Base-by-base conservation (phyloP, 2,113 vertebrate species). In the Pterocles burchelli region DNA sequence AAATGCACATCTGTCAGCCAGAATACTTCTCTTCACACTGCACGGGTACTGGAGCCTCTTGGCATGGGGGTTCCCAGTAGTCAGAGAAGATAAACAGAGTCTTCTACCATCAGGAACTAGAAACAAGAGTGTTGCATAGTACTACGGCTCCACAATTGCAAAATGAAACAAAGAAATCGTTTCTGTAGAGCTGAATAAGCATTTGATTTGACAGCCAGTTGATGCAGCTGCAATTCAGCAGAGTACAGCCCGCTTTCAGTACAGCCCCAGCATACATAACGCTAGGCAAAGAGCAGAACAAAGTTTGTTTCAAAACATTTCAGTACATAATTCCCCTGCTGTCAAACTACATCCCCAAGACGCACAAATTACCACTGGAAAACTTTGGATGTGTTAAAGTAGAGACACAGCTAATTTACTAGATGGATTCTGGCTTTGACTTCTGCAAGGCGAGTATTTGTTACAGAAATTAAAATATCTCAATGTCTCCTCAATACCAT, bases 191-290 rank as follows among this genome's bases (percentile, higher is more conserved):
- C 0, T 88, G 41, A 55, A 78, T 38, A 94, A 88, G 43, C 22
- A 66, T 85, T 62, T 79, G 25, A 77, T 43, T 26, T 55, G 46
- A 77, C 2, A 67, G 38, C 3, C n/a, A 68, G 49, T 55, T 76
- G 4, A 86, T 75, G 75, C 43, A 90, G 54, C 55, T 87, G 59
- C 73, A 89, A 38, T 15, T 85, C 49, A 67, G 68, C 43, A 58
- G 51, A 90, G 54, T 43, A 79, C 21, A 74, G 55, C n/a, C 34
- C 2, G 2, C 34, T 55, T 70, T 71, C 36, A 34, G 49, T 55
- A 34, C 20, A 88, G 46, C 19, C 46, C 38, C 0, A 58, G 38
- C 0, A 0, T 4, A 65, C 0, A 0, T 20, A 88, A 78, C 26
- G 14, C 1, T 8, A 45, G 36, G 19, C 4, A 4, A 65, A 90